Evolutionary conservation across 2,888 invertebrate genomes (phyloP).

Genomic region (Julus scanicus): DNA sequence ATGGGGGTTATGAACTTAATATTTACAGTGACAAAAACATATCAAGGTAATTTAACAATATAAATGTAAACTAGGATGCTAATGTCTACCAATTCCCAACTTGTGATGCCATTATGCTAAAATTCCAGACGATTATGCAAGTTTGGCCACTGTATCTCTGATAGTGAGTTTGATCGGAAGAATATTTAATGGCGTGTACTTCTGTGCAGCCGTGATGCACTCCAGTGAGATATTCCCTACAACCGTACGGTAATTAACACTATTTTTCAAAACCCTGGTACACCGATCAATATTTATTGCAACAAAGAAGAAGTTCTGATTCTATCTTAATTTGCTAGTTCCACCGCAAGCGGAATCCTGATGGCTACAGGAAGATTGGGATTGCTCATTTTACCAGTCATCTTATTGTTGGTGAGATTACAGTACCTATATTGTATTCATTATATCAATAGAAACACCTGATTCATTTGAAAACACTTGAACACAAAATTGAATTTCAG

Average conservation of each 20-base stretch:
- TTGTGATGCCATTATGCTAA: background rate
- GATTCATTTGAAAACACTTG: too few species aligned
- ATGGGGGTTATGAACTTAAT: constrained; percentile 49
- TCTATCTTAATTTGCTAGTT: constrained; percentile 41
- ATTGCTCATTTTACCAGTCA: constrained; percentile 44
- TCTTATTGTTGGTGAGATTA: constrained; percentile 53
- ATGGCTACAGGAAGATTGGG: constrained; percentile 48
- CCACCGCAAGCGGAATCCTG: constrained; percentile 32
- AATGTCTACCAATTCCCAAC: background rate
- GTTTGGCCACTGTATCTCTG: constrained; percentile 45
- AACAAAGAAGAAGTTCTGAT: background rate
- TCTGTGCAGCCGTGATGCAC: constrained; percentile 31
- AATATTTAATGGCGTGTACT: constrained; percentile 52
- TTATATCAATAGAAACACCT: too few species aligned
- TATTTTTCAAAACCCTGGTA: background rate
- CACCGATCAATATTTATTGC: background rate
- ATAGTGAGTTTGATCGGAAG: constrained; percentile 46
- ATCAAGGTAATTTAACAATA: background rate
- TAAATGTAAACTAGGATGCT: background rate
- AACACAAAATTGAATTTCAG: too few species aligned
- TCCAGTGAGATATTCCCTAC: constrained; percentile 51
- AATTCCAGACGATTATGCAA: constrained; percentile 15
- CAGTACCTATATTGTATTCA: background rate
- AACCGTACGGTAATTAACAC: constrained; percentile 50
- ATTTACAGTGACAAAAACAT: constrained; percentile 40